Conservation (phyloP, 2,113 vertebrate species). For the Lutjanus erythropterus region DNA sequence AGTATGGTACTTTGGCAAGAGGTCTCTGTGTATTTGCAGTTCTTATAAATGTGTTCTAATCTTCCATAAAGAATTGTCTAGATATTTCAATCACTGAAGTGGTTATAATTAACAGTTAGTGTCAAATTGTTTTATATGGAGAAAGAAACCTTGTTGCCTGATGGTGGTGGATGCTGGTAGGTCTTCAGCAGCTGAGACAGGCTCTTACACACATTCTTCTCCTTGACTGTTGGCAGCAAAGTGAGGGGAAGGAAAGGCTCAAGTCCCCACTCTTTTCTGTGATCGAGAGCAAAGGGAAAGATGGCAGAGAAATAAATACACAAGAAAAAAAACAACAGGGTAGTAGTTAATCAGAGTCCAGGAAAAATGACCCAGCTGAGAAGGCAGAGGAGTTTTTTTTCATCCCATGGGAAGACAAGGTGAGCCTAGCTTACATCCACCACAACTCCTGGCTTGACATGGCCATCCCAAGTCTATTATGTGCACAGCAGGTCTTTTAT, state of each 20-base stretch:
- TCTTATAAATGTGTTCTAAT: background rate
- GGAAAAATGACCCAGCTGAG: background rate
- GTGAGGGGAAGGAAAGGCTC: conserved; percentile 97
- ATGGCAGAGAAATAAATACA: conserved; percentile 9
- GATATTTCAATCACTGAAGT: conserved; percentile 1
- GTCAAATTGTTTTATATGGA: conserved; percentile 5
- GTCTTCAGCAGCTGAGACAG: conserved; percentile 96
- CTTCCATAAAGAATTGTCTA: background rate
- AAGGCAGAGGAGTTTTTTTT: conserved; percentile 8
- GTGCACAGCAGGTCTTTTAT: conserved; percentile 53
- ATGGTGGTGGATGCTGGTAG: conserved; percentile 93
- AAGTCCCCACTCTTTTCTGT: conserved; percentile 98
- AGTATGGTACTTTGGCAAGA: background rate
- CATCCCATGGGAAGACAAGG: conserved; percentile 9
- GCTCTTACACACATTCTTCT: conserved; percentile 96
- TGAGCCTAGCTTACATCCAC: conserved; percentile 10
- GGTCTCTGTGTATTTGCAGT: background rate
- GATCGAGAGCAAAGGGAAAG: conserved; percentile 38
- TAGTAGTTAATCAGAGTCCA: conserved; percentile 21
- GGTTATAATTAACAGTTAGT: background rate
- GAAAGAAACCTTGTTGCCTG: conserved; percentile 92
- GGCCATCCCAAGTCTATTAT: conserved; percentile 45
- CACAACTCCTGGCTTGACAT: conserved; percentile 34
- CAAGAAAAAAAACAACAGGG: conserved; percentile 28
- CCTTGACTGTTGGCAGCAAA: conserved; percentile 93